Conservation (phyloP, 2,888 invertebrate species). For the Eupelmus urozonus region DNA sequence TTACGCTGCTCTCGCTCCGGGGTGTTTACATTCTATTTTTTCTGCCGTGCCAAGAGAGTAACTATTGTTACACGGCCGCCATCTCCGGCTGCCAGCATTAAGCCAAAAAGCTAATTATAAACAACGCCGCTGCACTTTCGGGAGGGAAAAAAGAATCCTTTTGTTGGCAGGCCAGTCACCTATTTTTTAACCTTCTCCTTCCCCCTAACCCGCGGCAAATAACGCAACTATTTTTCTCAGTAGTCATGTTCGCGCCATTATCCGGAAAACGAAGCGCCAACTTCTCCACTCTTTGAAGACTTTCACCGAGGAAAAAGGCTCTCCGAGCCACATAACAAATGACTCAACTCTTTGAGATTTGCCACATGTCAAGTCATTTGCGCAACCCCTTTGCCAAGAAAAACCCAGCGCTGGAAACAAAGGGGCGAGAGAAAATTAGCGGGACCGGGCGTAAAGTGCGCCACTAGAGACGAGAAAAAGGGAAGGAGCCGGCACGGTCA, state of each 20-base stretch:
- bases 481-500: slow-evolving; percentile 54
- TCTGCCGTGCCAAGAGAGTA: not conserved
- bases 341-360: slow-evolving; percentile 48
- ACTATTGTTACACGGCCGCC: no score
- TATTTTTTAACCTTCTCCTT: no score
- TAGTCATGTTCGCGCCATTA: slow-evolving; percentile 49
- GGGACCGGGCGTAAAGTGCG: slow-evolving; percentile 67
- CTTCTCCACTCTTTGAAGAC: not conserved
- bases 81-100: no score
- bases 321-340: not conserved
- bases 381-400: slow-evolving; percentile 36
- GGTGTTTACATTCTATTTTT: not conserved
- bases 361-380: slow-evolving; percentile 40
- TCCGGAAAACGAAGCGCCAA: not conserved
- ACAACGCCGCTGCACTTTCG: no score
- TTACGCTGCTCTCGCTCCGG: not conserved
- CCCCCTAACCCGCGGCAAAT: no score
- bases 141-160: slow-evolving; percentile 2
- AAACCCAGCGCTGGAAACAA: slow-evolving; percentile 43
- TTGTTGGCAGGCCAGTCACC: not conserved
- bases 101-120: no score
- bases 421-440: slow-evolving; percentile 63
- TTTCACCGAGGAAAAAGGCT: slow-evolving; percentile 9
- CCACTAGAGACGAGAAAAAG: slow-evolving; percentile 13
- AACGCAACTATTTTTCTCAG: slow-evolving; percentile 22